phyloP scores from a whole-genome alignment of 2,888 invertebrate genomes.

The Chalcosyrphus nemorum region DNA sequence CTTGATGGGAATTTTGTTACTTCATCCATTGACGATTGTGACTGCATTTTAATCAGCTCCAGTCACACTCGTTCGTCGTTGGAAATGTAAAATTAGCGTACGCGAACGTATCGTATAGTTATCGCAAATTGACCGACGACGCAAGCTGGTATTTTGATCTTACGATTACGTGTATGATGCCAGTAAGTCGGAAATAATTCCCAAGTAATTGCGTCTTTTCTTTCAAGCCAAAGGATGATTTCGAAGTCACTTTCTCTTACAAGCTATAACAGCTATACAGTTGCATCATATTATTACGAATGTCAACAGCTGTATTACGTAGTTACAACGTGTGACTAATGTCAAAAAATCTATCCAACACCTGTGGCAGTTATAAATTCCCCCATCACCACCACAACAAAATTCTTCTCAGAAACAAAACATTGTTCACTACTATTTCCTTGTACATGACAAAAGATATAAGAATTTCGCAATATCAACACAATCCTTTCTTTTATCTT shows the following conservation, averaged over 20 bases:
- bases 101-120: neutral
- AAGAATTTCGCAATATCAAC: neutral
- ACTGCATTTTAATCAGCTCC: neutral
- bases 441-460: neutral
- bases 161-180: neutral
- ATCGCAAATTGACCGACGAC: neutral
- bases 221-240: too few relatives aligned
- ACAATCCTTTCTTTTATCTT: neutral
- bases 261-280: too few relatives aligned
- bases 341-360: neutral
- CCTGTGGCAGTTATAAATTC: neutral
- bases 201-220: too few relatives aligned
- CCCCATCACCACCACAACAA: neutral
- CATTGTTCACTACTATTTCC: neutral
- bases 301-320: too few relatives aligned
- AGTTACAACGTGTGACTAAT: neutral
- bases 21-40: constrained; percentile 4
- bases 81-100: neutral
- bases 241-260: too few relatives aligned
- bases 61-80: neutral
- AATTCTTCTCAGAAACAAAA: neutral
- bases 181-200: neutral
- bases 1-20: neutral
- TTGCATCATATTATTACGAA: too few relatives aligned
- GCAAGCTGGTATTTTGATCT: neutral